Conservation (phyloP, 92 coral and sea anemone species). For the Epizoanthus ramosus region DNA sequence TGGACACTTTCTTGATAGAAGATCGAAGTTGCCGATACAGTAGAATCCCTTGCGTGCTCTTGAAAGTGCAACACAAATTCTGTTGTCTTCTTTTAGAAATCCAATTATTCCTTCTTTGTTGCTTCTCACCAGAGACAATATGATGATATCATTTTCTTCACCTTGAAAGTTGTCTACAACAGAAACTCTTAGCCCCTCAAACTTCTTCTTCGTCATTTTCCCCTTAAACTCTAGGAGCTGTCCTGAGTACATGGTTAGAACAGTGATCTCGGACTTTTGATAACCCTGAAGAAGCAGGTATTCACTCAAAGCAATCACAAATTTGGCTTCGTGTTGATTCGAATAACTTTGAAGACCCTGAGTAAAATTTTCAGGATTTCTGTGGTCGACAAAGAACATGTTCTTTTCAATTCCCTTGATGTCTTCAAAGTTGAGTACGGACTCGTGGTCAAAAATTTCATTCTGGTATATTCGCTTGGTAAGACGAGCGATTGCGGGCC, state of each 20-base stretch:
- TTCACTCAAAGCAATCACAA: constrained; percentile 34
- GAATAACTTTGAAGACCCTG: constrained; percentile 37
- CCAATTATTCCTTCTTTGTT: constrained; percentile 45
- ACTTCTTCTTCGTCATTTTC: constrained; percentile 21
- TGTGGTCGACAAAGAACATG: constrained; percentile 27
- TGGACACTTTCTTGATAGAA: constrained; percentile 47
- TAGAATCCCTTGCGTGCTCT: constrained; percentile 57
- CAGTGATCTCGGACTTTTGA: constrained; percentile 31
- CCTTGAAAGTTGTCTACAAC: constrained; percentile 71
- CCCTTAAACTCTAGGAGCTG: constrained; percentile 29
- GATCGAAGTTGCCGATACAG: constrained; percentile 54
- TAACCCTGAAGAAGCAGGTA: constrained; percentile 44
- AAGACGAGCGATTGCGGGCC: constrained; percentile 46
- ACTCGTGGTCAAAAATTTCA: constrained; percentile 32
- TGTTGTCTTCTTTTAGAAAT: constrained; percentile 52
- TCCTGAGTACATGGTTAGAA: constrained; percentile 47
- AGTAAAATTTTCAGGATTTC: constrained; percentile 1
- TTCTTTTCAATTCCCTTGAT: constrained; percentile 21
- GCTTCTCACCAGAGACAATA: constrained; percentile 57
- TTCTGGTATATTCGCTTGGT: constrained; percentile 46
- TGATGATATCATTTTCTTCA: constrained; percentile 56
- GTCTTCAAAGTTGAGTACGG: background rate
- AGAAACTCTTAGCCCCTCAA: constrained; percentile 48
- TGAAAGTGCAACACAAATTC: constrained; percentile 60
- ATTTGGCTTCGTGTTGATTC: constrained; percentile 44